Percentiles rank a stretch among this genome's conserved stretches.
Conservation (phyloP, 37 sponge, comb jelly and placozoan genomes). For the Beroe forskalii region DNA sequence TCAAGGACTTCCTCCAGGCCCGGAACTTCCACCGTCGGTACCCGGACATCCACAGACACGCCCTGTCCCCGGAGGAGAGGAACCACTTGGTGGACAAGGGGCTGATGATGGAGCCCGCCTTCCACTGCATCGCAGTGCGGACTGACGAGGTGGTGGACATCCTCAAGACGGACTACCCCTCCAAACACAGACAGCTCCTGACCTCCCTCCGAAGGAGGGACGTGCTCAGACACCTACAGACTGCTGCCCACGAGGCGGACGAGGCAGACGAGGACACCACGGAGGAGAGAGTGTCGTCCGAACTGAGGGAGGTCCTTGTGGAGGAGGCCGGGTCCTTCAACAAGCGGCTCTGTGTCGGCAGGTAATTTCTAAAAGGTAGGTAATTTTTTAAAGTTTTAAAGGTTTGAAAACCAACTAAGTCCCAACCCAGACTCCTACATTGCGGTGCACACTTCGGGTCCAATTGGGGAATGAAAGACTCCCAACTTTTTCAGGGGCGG, state of each 20-base stretch:
- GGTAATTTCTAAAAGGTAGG: too few species aligned
- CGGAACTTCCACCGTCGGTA: slow-evolving; percentile 58
- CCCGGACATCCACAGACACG: slow-evolving; percentile 53
- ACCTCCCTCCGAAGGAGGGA: slow-evolving; percentile 4
- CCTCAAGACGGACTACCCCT: slow-evolving; percentile 35
- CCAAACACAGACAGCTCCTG: not conserved
- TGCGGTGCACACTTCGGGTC: too few species aligned
- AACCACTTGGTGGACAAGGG: slow-evolving; percentile 4
- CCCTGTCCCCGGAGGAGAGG: slow-evolving; percentile 25
- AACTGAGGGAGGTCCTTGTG: slow-evolving; percentile 20
- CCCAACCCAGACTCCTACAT: too few species aligned
- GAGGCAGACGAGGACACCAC: slow-evolving; percentile 9
- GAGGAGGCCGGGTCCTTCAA: slow-evolving; percentile 17
- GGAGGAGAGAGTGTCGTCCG: not conserved
- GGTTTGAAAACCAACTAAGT: too few species aligned
- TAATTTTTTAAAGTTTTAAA: too few species aligned
- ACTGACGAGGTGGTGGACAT: slow-evolving; percentile 32
- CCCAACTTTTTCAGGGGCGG: too few species aligned
- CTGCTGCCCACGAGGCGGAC: not conserved
- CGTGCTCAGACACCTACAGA: not conserved
- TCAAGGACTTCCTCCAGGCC: slow-evolving; percentile 76
- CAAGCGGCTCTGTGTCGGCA: not conserved
- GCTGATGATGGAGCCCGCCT: slow-evolving; percentile 13
- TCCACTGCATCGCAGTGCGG: not conserved
- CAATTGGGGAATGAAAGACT: too few species aligned